Percentiles rank a stretch among this genome's conserved stretches.
Evolutionary conservation across 2,888 invertebrate species (phyloP).

Genomic region (Aleiodes leptofemur): DNA sequence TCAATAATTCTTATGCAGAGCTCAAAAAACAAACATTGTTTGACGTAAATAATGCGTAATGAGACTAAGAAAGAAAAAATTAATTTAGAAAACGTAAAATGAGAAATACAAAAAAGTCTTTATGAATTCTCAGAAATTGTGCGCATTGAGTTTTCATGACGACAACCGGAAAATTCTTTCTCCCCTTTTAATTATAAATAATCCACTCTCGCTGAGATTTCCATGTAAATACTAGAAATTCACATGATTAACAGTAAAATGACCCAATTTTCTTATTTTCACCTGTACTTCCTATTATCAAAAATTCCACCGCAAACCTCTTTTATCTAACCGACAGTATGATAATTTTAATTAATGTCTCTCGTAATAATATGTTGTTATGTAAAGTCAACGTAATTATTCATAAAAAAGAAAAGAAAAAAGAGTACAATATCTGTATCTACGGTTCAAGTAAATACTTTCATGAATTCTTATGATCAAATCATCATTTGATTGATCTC

Average conservation of each 20-base stretch:
- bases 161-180: no score
- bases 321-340: neutral
- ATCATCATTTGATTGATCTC: neutral
- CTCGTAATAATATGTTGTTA: neutral
- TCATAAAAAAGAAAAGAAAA: neutral
- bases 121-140: slow-evolving; percentile 2
- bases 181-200: neutral
- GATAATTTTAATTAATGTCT: no score
- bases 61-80: neutral
- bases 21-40: no score
- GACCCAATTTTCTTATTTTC: slow-evolving; percentile 32
- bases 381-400: slow-evolving; percentile 17
- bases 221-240: slow-evolving; percentile 17
- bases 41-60: no score
- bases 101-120: neutral
- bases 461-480: slow-evolving; percentile 26
- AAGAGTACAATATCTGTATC: neutral
- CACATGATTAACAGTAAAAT: slow-evolving; percentile 38
- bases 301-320: neutral
- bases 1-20: no score
- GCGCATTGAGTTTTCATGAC: neutral
- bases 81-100: neutral
- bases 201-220: slow-evolving; percentile 37
- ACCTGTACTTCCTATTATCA: neutral
- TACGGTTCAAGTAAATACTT: neutral